These are phyloP conservation scores for Hippocampus abdominalis DNA, from an alignment of 2,113 vertebrate genomes.

Conservation along the genomic window DNA sequence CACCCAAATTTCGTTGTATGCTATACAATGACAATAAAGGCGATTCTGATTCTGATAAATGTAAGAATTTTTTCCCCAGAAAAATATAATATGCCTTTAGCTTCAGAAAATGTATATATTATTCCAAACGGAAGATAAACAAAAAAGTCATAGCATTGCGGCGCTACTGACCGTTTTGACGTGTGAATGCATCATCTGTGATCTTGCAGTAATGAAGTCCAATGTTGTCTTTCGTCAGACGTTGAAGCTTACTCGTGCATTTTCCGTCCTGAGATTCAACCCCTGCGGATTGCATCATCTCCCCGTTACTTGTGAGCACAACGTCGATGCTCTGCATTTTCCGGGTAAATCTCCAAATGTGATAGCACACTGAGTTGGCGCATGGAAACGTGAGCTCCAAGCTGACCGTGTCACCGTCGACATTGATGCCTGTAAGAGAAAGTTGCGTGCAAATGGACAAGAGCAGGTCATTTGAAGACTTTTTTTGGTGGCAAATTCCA, in stretches of 20 bases:
- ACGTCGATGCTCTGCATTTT: background rate
- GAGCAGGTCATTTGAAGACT: no score
- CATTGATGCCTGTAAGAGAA: constrained; percentile 5
- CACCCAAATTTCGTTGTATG: no score
- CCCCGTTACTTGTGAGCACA: constrained; percentile 10
- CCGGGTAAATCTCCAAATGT: background rate
- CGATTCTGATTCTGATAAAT: no score
- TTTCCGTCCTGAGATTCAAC: background rate
- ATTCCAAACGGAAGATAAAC: background rate
- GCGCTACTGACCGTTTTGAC: constrained; percentile 9
- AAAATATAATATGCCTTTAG: no score
- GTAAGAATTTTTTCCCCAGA: no score
- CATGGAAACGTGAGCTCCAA: constrained; percentile 19
- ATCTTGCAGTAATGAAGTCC: constrained; percentile 16
- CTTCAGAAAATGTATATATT: no score
- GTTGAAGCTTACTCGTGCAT: constrained; percentile 18
- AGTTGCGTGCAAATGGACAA: background rate
- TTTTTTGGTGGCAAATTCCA: background rate
- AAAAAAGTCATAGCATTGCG: background rate
- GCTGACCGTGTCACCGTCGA: accelerated
- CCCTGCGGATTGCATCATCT: background rate
- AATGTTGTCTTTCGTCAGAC: constrained; percentile 3
- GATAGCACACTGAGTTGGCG: constrained; percentile 22
- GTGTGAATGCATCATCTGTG: background rate
- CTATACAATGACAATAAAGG: no score